Conservation (phyloP, 2,113 vertebrate species). For the Camelus dromedarius region DNA sequence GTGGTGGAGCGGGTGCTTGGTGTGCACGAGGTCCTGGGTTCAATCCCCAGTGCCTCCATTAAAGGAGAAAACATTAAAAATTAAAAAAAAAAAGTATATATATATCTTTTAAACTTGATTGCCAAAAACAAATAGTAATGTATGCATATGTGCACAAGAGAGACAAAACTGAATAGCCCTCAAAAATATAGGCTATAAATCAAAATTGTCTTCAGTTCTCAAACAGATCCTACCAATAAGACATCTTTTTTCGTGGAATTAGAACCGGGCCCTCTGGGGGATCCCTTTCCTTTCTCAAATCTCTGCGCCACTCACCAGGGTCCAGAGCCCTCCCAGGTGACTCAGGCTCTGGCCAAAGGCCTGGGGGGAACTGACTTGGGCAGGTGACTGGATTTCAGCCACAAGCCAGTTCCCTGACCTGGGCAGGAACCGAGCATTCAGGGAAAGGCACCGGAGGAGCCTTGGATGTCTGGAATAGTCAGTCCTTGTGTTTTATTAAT, state of each 20-base stretch:
- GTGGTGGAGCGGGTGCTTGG: too few relatives aligned
- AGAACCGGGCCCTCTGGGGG: not conserved
- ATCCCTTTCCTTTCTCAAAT: not conserved
- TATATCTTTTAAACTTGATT: not conserved
- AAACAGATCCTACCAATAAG: not conserved
- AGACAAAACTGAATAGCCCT: not conserved
- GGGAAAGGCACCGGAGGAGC: rapidly evolving
- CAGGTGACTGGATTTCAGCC: not conserved
- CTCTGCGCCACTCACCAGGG: not conserved
- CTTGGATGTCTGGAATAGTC: not conserved
- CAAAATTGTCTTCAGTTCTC: not conserved
- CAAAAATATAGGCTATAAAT: not conserved
- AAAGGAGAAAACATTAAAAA: too few relatives aligned
- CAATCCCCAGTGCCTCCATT: too few relatives aligned
- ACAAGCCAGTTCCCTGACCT: not conserved
- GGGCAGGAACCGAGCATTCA: not conserved
- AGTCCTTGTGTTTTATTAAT: not conserved
- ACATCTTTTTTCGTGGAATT: not conserved
- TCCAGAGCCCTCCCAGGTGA: not conserved
- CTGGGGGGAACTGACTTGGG: too few relatives aligned
- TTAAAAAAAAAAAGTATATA: too few relatives aligned
- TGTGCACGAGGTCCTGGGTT: too few relatives aligned
- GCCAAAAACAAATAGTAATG: not conserved
- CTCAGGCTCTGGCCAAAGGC: not conserved
- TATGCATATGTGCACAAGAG: not conserved